phyloP scores from a whole-genome alignment of 2,888 invertebrate species.

The Drosophila acutilabella region DNA sequence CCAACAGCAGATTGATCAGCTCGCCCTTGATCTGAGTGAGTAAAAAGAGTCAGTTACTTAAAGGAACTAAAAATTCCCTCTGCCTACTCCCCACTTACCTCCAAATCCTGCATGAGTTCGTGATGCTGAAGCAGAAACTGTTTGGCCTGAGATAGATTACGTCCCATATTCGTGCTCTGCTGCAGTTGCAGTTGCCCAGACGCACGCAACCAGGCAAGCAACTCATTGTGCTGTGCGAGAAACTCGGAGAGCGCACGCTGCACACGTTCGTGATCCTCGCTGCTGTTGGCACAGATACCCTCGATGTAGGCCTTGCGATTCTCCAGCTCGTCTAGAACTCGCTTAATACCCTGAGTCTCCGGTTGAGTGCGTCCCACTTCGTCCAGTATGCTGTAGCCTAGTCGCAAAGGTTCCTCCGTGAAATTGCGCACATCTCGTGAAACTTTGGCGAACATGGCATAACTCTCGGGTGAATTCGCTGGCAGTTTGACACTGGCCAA shows the following conservation, averaged over 20 bases:
- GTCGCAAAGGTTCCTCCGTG: slow-evolving; percentile 88
- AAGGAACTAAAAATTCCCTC: no score
- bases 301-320: slow-evolving; percentile 89
- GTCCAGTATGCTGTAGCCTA: slow-evolving; percentile 91
- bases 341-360: slow-evolving; percentile 89
- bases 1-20: slow-evolving; percentile 88
- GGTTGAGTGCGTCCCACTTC: slow-evolving; percentile 88
- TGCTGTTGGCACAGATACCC: slow-evolving; percentile 88
- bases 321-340: slow-evolving; percentile 90
- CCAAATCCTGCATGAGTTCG: slow-evolving; percentile 90
- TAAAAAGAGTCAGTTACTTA: no score
- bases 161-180: slow-evolving; percentile 91
- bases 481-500: slow-evolving; percentile 88
- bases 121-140: slow-evolving; percentile 91
- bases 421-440: slow-evolving; percentile 89
- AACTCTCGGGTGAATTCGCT: slow-evolving; percentile 88
- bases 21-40: slow-evolving; percentile 87
- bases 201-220: slow-evolving; percentile 90
- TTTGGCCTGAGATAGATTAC: slow-evolving; percentile 87
- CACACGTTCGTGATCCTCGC: slow-evolving; percentile 89
- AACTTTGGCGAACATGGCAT: slow-evolving; percentile 89
- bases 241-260: slow-evolving; percentile 89
- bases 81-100: slow-evolving; percentile 84
- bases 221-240: slow-evolving; percentile 89
- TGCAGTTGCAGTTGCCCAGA: slow-evolving; percentile 90